Base-by-base conservation (phyloP, 1,140 invertebrate genomes). In the Microplitis demolitor region DNA sequence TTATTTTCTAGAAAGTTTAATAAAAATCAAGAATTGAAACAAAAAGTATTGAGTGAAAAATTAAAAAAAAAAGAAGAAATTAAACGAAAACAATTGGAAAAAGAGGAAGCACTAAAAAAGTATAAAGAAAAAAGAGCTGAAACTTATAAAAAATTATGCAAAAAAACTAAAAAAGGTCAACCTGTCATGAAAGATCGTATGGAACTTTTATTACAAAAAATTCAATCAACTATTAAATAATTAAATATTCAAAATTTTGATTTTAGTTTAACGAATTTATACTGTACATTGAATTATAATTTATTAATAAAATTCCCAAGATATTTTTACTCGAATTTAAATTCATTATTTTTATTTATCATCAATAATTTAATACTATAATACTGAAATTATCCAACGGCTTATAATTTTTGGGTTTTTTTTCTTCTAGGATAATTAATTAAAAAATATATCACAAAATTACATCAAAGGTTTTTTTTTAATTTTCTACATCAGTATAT, bases 161-260 rank as follows among this genome's bases (percentile, higher is more conserved):
- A 90, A 78, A 93, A 91, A 80, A 95, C 91, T 3, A 91, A 89
- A 73, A 93, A 90, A 81, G 93, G 93, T 8, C 93, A 95, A 80
- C 93, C 93, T 4, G 85, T 94, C 0, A 94, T 95, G 93, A 92
- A 90, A 72, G 90, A 90, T 35, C 88, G 93, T 78, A 85, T 94
- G 76, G 90, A 94, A 82, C 79, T 94, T 74, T 82, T 95, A 39
- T 83, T 93, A n/a, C 91, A 94, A 74, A 84, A 89, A 77, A 67
- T 50, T 67, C 37, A 53, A 53, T 11, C 11, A 50, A 50, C n/a
- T 16, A 4, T 24, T 11, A 35, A 13, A 50, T n/a, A n/a, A 11
- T 14, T 2, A 4, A 6, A 39, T 13, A 66, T 11, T 16, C 33
- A 35, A 4, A 45, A 33, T 9, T 31, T 39, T 11, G 3, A 13